A percentile compares a stretch with the other conserved stretches of the same genome.
Evolutionary conservation across 2,113 vertebrate genomes (phyloP).

Genomic region (Enhydra lutris): DNA sequence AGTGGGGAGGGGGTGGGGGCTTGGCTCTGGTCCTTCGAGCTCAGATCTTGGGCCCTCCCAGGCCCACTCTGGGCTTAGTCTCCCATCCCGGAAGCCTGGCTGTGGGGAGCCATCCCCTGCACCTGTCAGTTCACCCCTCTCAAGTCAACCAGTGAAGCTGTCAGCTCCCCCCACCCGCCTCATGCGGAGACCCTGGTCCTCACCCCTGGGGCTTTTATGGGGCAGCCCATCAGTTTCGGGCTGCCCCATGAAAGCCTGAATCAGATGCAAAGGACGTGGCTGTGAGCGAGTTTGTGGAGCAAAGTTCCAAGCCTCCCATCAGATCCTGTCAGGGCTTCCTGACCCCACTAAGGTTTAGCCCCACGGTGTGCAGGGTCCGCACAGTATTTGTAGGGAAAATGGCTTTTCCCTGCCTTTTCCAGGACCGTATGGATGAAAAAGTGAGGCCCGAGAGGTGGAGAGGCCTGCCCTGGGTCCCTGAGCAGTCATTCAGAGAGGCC

Average conservation of each 20-base stretch:
- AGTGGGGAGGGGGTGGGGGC: too few relatives aligned
- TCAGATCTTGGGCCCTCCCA: neutral
- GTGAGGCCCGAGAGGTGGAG: neutral
- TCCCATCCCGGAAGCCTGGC: neutral
- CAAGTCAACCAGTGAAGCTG: neutral
- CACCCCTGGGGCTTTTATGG: too few relatives aligned
- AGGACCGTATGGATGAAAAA: neutral
- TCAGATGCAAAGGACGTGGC: too few relatives aligned
- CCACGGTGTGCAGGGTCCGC: fast-evolving
- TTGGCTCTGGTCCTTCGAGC: too few relatives aligned
- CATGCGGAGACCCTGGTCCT: neutral
- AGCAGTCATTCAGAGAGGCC: too few relatives aligned
- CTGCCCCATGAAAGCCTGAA: neutral
- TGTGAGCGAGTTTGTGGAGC: neutral
- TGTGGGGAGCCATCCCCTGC: neutral
- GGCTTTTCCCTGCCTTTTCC: neutral
- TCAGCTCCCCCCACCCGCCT: fast-evolving
- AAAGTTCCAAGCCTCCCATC: neutral
- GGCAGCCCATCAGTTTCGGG: too few relatives aligned
- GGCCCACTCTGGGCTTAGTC: neutral
- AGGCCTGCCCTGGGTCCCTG: neutral
- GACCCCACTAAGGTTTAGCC: neutral
- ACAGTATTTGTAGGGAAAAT: neutral
- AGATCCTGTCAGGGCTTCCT: neutral
- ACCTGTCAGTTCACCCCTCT: neutral